These are phyloP conservation scores for Spea multiplicata DNA, from an alignment of 2,113 vertebrate genomes.

Conservation along the genomic window DNA sequence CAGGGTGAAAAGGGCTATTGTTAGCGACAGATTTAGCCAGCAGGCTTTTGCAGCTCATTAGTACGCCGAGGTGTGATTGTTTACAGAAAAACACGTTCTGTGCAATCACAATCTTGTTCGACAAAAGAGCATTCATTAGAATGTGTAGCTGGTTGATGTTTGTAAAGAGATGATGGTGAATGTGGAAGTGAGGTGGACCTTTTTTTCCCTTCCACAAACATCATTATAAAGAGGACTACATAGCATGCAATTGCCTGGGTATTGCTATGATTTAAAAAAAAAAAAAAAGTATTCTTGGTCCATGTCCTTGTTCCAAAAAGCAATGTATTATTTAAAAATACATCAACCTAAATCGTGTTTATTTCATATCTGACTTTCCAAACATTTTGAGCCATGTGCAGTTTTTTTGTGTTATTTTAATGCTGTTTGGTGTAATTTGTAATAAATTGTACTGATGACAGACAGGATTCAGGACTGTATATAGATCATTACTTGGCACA, in stretches of 20 bases:
- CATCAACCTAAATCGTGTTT: constrained; percentile 8
- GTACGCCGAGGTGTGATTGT: background rate
- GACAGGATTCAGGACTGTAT: constrained; percentile 26
- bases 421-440: constrained; percentile 5
- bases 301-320: too few relatives aligned
- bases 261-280: too few relatives aligned
- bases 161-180: too few relatives aligned
- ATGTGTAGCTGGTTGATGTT: too few relatives aligned
- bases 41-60: constrained; percentile 14
- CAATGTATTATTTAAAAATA: too few relatives aligned
- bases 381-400: constrained; percentile 20
- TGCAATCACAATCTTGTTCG: too few relatives aligned
- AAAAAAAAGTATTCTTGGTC: too few relatives aligned
- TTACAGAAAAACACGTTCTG: background rate
- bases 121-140: too few relatives aligned
- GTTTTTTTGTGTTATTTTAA: constrained; percentile 5
- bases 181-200: too few relatives aligned
- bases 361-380: constrained; percentile 16
- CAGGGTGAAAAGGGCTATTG: background rate
- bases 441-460: constrained; percentile 26
- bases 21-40: background rate
- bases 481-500: background rate
- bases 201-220: too few relatives aligned
- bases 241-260: too few relatives aligned
- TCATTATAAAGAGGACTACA: too few relatives aligned